Percentiles rank a stretch among this genome's conserved stretches.
These are phyloP conservation scores for Dufourea novaeangliae DNA, from an alignment of 1,140 invertebrate species.

Conservation along the genomic window DNA sequence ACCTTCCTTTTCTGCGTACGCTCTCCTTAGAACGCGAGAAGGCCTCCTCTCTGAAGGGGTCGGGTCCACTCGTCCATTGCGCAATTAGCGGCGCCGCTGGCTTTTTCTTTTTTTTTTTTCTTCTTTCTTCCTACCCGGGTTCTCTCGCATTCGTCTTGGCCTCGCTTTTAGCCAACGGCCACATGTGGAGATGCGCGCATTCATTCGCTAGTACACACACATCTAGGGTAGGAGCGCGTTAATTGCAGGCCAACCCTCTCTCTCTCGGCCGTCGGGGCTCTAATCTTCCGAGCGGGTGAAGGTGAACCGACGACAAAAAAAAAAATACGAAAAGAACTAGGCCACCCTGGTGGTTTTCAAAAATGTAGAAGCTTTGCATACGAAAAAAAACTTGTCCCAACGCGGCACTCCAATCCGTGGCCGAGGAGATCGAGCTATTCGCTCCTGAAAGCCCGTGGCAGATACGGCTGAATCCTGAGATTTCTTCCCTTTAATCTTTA, in stretches of 20 bases:
- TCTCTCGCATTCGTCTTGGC: neutral
- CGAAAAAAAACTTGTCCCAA: slow-evolving; percentile 12
- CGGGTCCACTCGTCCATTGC: slow-evolving; percentile 36
- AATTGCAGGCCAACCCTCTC: slow-evolving; percentile 28
- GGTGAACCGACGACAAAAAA: neutral
- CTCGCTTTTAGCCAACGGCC: neutral
- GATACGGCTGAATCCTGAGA: slow-evolving; percentile 7
- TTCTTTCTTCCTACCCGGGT: too few species aligned
- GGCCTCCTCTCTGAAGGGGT: slow-evolving; percentile 22
- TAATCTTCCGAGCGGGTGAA: slow-evolving; percentile 38
- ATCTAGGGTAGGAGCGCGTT: neutral
- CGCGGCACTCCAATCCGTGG: neutral
- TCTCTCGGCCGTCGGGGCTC: neutral
- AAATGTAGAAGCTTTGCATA: slow-evolving; percentile 22
- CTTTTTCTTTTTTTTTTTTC: neutral
- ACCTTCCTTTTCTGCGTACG: slow-evolving; percentile 15
- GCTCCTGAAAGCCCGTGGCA: neutral
- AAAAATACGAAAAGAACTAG: slow-evolving; percentile 41
- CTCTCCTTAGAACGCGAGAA: slow-evolving; percentile 17
- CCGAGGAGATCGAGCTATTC: slow-evolving; percentile 6
- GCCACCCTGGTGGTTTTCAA: slow-evolving; percentile 16
- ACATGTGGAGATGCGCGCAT: neutral
- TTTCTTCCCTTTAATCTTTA: slow-evolving; percentile 13
- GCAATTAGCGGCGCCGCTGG: slow-evolving; percentile 48
- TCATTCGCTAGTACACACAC: neutral